Percentiles rank a stretch among this genome's conserved stretches.
Conservation (phyloP, 2,888 invertebrate species). For the Ophraella communa region DNA sequence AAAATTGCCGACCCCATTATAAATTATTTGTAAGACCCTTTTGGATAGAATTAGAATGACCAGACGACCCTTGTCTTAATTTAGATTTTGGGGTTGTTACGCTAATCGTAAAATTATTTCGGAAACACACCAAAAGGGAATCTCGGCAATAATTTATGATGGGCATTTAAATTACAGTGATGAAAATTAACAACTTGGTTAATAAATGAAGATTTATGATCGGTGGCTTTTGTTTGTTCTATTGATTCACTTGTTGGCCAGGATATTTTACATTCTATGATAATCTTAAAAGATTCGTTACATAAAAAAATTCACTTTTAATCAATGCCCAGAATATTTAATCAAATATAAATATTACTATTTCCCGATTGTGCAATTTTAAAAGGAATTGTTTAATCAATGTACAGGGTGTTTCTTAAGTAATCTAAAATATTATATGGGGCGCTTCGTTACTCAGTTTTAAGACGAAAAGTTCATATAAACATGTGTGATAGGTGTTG, state of each 20-base stretch:
- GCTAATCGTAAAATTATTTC: conserved; percentile 8
- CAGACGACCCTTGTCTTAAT: conserved; percentile 10
- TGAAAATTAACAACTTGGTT: conserved; percentile 3
- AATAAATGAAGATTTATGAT: background rate
- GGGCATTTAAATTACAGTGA: background rate
- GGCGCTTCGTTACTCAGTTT: no score
- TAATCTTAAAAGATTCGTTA: no score
- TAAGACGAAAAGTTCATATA: no score
- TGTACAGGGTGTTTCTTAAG: no score
- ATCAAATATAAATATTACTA: no score
- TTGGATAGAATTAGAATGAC: conserved; percentile 19
- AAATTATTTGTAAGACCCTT: conserved; percentile 54
- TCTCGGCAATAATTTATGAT: background rate
- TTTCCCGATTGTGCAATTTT: no score
- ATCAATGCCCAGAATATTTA: no score
- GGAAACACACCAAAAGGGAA: background rate
- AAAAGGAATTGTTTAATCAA: no score
- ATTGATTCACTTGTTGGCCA: background rate
- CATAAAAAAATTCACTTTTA: no score
- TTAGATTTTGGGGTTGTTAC: background rate
- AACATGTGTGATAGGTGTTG: no score
- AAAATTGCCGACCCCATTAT: conserved; percentile 54
- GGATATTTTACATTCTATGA: background rate
- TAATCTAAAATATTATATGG: no score
- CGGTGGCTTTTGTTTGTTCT: background rate